Evolutionary conservation across 2,888 invertebrate species (phyloP), one percentile per base, ranked within the genome.

Genomic region (Danaus chrysippus): DNA sequence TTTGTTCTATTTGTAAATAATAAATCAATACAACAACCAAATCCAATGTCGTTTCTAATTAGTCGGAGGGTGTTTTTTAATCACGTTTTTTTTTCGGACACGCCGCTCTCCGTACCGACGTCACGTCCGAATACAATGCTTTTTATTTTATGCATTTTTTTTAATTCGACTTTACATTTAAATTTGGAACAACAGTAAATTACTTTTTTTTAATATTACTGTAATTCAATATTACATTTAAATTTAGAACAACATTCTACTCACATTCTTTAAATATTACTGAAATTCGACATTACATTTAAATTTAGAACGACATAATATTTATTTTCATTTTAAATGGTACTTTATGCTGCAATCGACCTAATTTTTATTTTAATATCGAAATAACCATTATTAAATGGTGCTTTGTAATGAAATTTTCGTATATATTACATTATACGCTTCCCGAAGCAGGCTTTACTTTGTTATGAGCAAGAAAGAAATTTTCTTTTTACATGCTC

Each of bases 1-100:
- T 17, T 17, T 17, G n/a, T 49, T 17, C 3, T 10, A 17, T 46
- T n/a, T 46, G 17, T 15, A 10, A 17, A 17, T 49, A 10, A 11
- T 11, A 59, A 63, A 60, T 60, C 43, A 34, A 34, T 34, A 34
- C 2, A 34, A 56, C 44, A 34, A 42, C 17, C 43, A 15, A 42
- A 34, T 42, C 43, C 44, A 41, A 23, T 57, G 34, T 19, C 19
- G 41, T 61, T 62, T 63, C 66, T 70, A 68, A 70, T 70, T 70
- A 72, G 68, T 61, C 67, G 56, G 63, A 64, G 63, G 69, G 68
- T 60, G 66, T 61, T 69, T 69, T 71, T 71, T 69, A 69, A 70
- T 70, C 68, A 71, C 66, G 63, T 58, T 60, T 61, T 67, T 64
- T 68, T 63, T 61, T 23, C 23, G 23, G 62, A 62, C 58, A 59